Evolutionary conservation across 2,797 vertebrate genomes (phyloP).

Genomic region (Pseudomugil tenellus): DNA sequence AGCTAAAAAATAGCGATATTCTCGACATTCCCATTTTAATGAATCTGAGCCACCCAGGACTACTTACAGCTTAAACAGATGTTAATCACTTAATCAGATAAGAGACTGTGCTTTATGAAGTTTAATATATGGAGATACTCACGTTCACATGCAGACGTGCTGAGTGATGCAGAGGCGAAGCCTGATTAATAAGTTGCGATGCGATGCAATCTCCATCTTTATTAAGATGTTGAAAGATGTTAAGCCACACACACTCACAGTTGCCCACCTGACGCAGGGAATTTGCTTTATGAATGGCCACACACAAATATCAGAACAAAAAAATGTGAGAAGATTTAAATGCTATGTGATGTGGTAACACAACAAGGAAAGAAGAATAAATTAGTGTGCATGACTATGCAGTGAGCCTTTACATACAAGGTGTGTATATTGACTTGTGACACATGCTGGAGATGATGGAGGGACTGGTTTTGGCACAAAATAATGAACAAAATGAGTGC

Average conservation of each 20-base stretch:
- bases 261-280: constrained; percentile 35
- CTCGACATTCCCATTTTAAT: constrained; percentile 53
- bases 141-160: constrained; percentile 62
- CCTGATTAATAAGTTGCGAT: constrained; percentile 79
- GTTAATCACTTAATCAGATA: constrained; percentile 80
- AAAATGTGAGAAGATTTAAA: constrained; percentile 18
- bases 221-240: constrained; percentile 85
- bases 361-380: constrained; percentile 17
- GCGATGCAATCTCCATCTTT: constrained; percentile 82
- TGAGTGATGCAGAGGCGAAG: constrained; percentile 65
- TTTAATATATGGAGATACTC: constrained; percentile 73
- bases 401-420: constrained; percentile 34
- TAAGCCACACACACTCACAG: constrained; percentile 50
- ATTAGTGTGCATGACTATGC: constrained; percentile 11
- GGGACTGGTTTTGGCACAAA: constrained; percentile 68
- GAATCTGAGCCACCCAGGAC: constrained; percentile 57
- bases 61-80: constrained; percentile 75
- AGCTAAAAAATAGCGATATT: constrained; percentile 23
- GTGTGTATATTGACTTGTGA: constrained; percentile 22
- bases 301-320: constrained; percentile 34
- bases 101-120: constrained; percentile 75
- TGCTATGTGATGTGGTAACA: constrained; percentile 16
- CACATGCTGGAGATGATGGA: constrained; percentile 33
- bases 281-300: constrained; percentile 55
- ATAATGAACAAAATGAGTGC: constrained; percentile 81